Base-by-base conservation (phyloP, 2,113 vertebrate species). In the Anarrhichthys ocellatus region DNA sequence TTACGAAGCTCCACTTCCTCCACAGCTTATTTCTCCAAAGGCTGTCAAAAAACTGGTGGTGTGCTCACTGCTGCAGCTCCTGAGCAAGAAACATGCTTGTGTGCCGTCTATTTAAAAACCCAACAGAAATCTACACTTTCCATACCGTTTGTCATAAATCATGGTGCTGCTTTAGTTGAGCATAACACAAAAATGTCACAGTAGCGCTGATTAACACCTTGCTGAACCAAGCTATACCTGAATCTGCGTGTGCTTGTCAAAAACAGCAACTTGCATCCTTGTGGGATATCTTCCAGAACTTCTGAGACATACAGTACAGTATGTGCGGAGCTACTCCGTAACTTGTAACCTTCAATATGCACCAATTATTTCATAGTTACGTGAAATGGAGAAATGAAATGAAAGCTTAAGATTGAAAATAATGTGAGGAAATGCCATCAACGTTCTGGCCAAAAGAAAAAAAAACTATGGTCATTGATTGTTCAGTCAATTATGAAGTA, bases 201-300 rank as follows among this genome's bases (percentile, higher is more conserved):
- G 62, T 0, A 27, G 40, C 36, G 56, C 54, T 72, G 67, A 34
- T 68, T 36, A 44, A 54, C 42, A 78, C 46, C 42, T 42, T 76
- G 22, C 67, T 69, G 77, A 73, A 71, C 32, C 2, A 4, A 59
- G n/a, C 67, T 73, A 29, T 81, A 65, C 36, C 56, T 4, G 52
- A 65, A 56, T 20, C 54, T 34, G 54, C 18, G 48, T 32, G 65
- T 72, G 42, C 40, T 44, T 59, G 27, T 83, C 82, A 59, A 52
- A 71, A 65, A 42, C 73, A 81, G 42, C 58, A 67, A 82, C 22
- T 78, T 63, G 68, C 70, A 58, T 67, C 50, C 59, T 68, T 56
- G 59, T 65, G 77, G n/a, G 48, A 15, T 48, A 15, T 50, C 38
- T 52, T 72, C 63, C 65, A 36, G 13, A 62, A 44, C 65, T 20